phyloP scores from a whole-genome alignment of 2,113 vertebrate genomes.

The Myocastor coypus region DNA sequence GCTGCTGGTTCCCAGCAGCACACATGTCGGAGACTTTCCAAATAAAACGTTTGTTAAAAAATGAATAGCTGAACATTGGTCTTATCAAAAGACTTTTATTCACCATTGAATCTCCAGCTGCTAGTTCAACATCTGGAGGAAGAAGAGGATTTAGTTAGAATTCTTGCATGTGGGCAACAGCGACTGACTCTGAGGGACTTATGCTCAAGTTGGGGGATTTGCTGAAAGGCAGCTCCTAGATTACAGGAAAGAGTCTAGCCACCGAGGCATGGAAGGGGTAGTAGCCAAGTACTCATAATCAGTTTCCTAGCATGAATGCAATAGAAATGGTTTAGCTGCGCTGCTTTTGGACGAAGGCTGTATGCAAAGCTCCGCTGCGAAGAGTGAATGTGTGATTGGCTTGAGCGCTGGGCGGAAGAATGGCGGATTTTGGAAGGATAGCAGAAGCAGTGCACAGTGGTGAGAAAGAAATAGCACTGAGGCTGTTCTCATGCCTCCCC shows the following conservation, averaged over 20 bases:
- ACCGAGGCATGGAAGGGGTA: not conserved
- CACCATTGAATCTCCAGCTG: not conserved
- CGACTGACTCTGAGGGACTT: not conserved
- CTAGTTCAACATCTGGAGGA: not conserved
- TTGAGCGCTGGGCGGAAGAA: not conserved
- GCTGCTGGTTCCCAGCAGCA: not conserved
- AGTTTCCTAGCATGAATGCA: not conserved
- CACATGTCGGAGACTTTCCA: not conserved
- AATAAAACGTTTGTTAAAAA: not conserved
- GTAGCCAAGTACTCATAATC: not conserved
- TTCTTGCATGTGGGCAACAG: conserved; percentile 2
- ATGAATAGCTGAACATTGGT: not conserved
- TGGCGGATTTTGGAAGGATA: not conserved
- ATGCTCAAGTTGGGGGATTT: not conserved
- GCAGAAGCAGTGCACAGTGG: not conserved
- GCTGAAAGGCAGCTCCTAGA: not conserved
- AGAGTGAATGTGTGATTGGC: not conserved
- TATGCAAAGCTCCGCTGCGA: not conserved
- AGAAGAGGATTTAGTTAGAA: not conserved
- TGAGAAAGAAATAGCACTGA: not conserved
- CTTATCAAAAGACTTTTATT: conserved; percentile 27
- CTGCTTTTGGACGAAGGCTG: not conserved
- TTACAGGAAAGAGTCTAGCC: not conserved
- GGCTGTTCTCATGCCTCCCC: not conserved
- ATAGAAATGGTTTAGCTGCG: not conserved